Percentiles rank a stretch among this genome's conserved stretches.
Evolutionary conservation across 2,797 vertebrate genomes (phyloP).

Genomic region (Tragelaphus oryx): DNA sequence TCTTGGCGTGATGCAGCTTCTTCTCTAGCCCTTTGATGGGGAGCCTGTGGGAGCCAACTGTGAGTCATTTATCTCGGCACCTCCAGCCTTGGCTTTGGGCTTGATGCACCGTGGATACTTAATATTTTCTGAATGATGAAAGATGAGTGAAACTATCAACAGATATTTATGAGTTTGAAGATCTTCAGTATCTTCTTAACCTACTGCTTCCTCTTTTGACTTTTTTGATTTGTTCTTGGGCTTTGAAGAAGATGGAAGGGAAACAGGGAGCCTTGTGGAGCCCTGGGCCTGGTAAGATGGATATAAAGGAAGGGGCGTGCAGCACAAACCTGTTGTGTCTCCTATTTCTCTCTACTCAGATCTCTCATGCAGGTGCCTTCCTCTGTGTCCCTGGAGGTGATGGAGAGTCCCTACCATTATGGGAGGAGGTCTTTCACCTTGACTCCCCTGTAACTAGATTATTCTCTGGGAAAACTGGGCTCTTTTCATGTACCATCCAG

Average conservation of each 20-base stretch:
- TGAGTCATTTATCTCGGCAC: neutral
- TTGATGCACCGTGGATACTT: neutral
- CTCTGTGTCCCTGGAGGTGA: neutral
- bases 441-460: neutral
- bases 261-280: neutral
- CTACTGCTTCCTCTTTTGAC: neutral
- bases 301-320: accelerated
- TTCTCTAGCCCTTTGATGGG: neutral
- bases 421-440: neutral
- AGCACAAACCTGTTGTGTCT: neutral
- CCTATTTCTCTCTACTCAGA: neutral
- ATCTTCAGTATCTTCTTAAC: neutral
- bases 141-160: neutral
- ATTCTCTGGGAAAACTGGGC: neutral
- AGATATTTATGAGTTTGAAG: neutral
- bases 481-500: neutral
- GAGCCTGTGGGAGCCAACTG: neutral
- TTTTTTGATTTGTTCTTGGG: neutral
- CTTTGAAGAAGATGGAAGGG: neutral
- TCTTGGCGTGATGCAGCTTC: neutral
- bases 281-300: neutral
- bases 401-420: neutral
- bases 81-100: neutral
- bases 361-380: neutral
- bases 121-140: neutral